phyloP scores from a whole-genome alignment of 2,888 invertebrate genomes.

The Macropis europaea region DNA sequence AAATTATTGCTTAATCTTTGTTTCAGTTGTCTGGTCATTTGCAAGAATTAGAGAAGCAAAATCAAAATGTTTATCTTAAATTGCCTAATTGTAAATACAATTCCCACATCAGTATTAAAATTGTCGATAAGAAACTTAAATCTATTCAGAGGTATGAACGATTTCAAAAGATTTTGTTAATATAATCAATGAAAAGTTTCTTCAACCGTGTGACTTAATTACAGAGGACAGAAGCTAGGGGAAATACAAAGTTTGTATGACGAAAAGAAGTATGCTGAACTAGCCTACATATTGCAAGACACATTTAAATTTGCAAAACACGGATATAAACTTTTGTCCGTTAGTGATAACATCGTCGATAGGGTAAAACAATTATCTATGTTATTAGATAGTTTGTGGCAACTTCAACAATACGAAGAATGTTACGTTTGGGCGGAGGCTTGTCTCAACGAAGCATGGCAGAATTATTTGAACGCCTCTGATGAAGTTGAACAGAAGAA shows the following conservation, averaged over 20 bases:
- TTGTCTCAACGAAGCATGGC: conserved; percentile 87
- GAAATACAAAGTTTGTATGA: conserved; percentile 86
- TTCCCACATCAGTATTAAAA: conserved; percentile 79
- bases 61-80: conserved; percentile 74
- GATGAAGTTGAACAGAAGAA: conserved; percentile 78
- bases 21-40: conserved; percentile 67
- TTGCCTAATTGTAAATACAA: conserved; percentile 82
- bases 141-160: conserved; percentile 81
- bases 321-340: conserved; percentile 66
- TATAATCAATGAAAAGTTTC: neutral
- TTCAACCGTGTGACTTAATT: conserved; percentile 11
- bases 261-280: conserved; percentile 84
- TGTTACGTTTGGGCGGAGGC: conserved; percentile 90
- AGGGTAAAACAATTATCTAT: conserved; percentile 81
- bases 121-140: conserved; percentile 80
- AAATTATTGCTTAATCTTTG: neutral
- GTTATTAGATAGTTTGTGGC: conserved; percentile 86
- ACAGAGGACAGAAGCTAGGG: conserved; percentile 82
- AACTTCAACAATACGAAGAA: conserved; percentile 82
- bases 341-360: conserved; percentile 73
- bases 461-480: conserved; percentile 82
- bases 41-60: conserved; percentile 69
- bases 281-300: conserved; percentile 85
- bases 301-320: conserved; percentile 83
- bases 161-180: conserved; percentile 13